These are phyloP conservation scores for Drosophila tripunctata DNA, from an alignment of 2,888 invertebrate species.

Conservation along the genomic window DNA sequence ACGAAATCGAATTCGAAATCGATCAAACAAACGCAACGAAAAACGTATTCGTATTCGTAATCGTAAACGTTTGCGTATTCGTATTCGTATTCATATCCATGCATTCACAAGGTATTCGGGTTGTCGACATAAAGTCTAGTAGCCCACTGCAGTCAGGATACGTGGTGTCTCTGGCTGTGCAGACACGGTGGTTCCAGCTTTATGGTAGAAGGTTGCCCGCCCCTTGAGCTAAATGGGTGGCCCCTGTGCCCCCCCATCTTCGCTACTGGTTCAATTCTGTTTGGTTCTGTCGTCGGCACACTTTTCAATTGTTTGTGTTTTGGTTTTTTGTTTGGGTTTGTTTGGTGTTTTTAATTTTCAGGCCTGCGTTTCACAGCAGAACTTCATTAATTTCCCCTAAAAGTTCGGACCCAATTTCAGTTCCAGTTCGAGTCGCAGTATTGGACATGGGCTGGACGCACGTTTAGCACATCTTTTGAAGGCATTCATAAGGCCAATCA, in stretches of 20 bases:
- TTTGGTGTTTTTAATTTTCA: slow-evolving; percentile 49
- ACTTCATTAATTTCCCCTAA: slow-evolving; percentile 80
- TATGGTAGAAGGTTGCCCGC: slow-evolving; percentile 11
- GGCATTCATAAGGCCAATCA: slow-evolving; percentile 75
- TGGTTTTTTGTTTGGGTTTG: slow-evolving; percentile 31
- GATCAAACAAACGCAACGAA: slow-evolving; percentile 66
- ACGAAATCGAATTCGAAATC: slow-evolving; percentile 30
- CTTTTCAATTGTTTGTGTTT: slow-evolving; percentile 69
- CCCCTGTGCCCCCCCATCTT: slow-evolving; percentile 8
- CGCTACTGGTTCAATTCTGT: slow-evolving; percentile 18
- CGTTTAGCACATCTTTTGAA: slow-evolving; percentile 75
- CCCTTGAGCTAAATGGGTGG: slow-evolving; percentile 26
- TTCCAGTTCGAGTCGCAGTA: slow-evolving; percentile 2
- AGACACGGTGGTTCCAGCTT: slow-evolving; percentile 67
- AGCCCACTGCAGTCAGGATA: slow-evolving; percentile 46
- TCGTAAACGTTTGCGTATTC: background rate
- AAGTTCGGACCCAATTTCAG: slow-evolving; percentile 16
- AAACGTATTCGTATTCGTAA: slow-evolving; percentile 1
- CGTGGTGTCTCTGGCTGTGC: slow-evolving; percentile 45
- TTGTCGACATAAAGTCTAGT: slow-evolving; percentile 69
- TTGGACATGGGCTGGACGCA: slow-evolving; percentile 63
- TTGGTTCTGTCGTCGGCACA: slow-evolving; percentile 54
- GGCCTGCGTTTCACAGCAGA: slow-evolving; percentile 64
- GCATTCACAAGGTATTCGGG: slow-evolving; percentile 13
- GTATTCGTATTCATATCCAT: background rate